A percentile compares a stretch with the other conserved stretches of the same genome.
Conservation (phyloP, 2,888 invertebrate genomes). For the Cheilosia pagana region DNA sequence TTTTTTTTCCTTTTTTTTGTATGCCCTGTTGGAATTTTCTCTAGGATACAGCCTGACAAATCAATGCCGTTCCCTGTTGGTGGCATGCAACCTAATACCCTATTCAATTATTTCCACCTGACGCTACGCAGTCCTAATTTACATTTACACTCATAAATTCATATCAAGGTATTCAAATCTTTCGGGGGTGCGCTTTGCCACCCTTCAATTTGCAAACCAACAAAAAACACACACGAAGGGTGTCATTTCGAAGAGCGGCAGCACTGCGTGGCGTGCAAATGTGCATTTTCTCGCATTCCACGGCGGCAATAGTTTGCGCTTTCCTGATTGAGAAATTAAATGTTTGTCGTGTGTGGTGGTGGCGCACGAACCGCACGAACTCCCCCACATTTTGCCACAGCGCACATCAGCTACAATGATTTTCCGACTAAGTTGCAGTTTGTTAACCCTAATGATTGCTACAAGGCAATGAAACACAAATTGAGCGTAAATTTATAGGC, state of each 20-base stretch:
- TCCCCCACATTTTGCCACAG: neutral
- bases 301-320: conserved; percentile 48
- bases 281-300: conserved; percentile 68
- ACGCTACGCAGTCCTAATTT: conserved; percentile 58
- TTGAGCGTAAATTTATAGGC: conserved; percentile 73
- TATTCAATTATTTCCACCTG: conserved; percentile 62
- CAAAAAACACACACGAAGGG: conserved; percentile 43
- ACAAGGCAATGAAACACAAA: conserved; percentile 73
- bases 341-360: conserved; percentile 35
- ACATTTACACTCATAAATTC: conserved; percentile 72
- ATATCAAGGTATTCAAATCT: conserved; percentile 66
- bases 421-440: conserved; percentile 70
- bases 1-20: neutral
- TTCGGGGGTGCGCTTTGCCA: conserved; percentile 66
- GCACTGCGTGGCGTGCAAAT: conserved; percentile 51
- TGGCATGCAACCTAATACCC: conserved; percentile 32
- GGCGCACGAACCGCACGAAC: neutral
- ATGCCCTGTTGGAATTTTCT: conserved; percentile 56
- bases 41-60: conserved; percentile 69
- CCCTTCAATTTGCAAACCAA: conserved; percentile 55
- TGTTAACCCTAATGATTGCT: conserved; percentile 73
- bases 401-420: neutral
- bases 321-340: conserved; percentile 74
- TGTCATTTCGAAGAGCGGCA: conserved; percentile 37
- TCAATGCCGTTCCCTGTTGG: conserved; percentile 58